phyloP scores from a whole-genome alignment of 1,140 invertebrate species.

The Sipha flava region DNA sequence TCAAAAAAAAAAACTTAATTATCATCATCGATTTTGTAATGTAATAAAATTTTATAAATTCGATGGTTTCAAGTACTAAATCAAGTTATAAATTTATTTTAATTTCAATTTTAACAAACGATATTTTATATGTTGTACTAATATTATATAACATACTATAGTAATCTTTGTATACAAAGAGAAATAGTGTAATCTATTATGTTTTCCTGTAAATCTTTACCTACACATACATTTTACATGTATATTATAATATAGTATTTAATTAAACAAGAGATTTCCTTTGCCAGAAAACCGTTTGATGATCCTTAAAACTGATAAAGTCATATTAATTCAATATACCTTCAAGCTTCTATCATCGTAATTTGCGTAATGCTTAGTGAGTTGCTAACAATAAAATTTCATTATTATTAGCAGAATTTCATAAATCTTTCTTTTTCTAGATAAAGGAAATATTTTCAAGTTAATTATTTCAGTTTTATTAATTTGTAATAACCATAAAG shows the following conservation, averaged over 20 bases:
- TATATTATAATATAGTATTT: background rate
- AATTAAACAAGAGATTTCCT: slow-evolving; percentile 1
- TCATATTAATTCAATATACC: background rate
- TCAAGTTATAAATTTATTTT: too few species aligned
- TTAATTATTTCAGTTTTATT: too few species aligned
- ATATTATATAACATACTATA: too few species aligned
- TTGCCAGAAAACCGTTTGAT: background rate
- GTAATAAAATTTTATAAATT: too few species aligned
- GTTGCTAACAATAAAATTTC: background rate
- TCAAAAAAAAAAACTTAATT: too few species aligned
- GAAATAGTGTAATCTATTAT: background rate
- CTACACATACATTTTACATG: background rate
- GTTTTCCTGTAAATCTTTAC: background rate
- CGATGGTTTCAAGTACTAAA: too few species aligned
- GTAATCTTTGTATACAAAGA: too few species aligned
- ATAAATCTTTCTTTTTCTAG: background rate
- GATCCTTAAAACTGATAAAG: background rate
- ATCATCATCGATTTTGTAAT: too few species aligned
- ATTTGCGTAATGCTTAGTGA: background rate
- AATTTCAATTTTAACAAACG: too few species aligned
- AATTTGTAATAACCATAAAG: too few species aligned
- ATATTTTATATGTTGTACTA: too few species aligned
- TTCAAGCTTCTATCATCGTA: background rate
- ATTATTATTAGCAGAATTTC: background rate
- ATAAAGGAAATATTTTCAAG: too few species aligned